A percentile compares a stretch with the other conserved stretches of the same genome.
These are phyloP conservation scores for Probaryconus sp. DNA, from an alignment of 1,140 invertebrate genomes.

Conservation along the genomic window DNA sequence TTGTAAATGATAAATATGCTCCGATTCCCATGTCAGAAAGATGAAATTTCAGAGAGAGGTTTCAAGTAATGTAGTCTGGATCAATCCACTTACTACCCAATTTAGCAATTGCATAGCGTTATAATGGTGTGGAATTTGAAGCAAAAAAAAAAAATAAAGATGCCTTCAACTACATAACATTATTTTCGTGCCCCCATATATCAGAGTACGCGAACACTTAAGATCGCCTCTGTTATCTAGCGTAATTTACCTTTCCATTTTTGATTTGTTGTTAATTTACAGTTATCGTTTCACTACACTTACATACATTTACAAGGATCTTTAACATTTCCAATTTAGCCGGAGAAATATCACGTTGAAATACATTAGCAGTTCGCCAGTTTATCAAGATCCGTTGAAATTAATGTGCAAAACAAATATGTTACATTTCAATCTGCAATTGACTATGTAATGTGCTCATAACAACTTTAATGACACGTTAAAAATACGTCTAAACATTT, in stretches of 20 bases:
- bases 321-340: constrained; percentile 41
- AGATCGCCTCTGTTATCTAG: constrained; percentile 21
- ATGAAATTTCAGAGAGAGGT: too few species aligned
- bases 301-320: constrained; percentile 32
- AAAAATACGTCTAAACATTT: too few species aligned
- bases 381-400: constrained; percentile 35
- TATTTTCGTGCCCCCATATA: too few species aligned
- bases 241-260: constrained; percentile 28
- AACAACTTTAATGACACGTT: background rate
- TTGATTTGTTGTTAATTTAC: constrained; percentile 26
- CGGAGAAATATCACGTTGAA: constrained; percentile 30
- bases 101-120: too few species aligned
- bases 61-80: too few species aligned
- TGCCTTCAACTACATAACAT: too few species aligned
- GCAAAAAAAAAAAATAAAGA: too few species aligned
- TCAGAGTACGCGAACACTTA: too few species aligned
- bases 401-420: constrained; percentile 32
- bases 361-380: constrained; percentile 10
- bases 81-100: too few species aligned
- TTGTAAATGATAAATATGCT: too few species aligned
- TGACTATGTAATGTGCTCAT: constrained; percentile 20
- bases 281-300: constrained; percentile 28
- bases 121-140: too few species aligned
- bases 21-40: too few species aligned
- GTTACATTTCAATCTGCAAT: constrained; percentile 26